Evolutionary conservation across 2,888 invertebrate genomes (phyloP).

Genomic region (Entomobrya multifasciata): DNA sequence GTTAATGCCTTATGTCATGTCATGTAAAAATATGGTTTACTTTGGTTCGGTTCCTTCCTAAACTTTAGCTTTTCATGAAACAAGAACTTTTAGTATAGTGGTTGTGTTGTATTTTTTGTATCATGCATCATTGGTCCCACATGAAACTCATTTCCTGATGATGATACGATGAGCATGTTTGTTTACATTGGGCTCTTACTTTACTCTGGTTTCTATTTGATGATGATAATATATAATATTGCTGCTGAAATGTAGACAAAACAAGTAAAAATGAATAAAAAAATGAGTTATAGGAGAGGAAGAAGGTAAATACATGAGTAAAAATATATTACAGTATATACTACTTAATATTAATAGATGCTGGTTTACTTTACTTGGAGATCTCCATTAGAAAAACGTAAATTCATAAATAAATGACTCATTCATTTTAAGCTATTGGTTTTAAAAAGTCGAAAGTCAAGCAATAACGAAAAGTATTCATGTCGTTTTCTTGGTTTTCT

Average conservation of each 20-base stretch:
- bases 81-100: too few species aligned
- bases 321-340: neutral
- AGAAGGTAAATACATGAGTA: too few species aligned
- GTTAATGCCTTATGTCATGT: neutral
- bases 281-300: too few species aligned
- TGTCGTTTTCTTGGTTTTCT: neutral
- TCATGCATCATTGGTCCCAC: constrained; percentile 49
- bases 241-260: neutral
- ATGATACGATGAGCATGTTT: constrained; percentile 28
- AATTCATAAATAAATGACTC: neutral
- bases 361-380: constrained; percentile 31
- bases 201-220: neutral
- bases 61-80: constrained; percentile 18
- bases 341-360: constrained; percentile 15
- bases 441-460: neutral
- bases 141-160: constrained; percentile 65
- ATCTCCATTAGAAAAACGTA: constrained; percentile 10
- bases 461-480: neutral
- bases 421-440: neutral
- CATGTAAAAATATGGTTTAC: neutral
- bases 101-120: neutral
- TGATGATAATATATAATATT: constrained; percentile 2
- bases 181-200: constrained; percentile 38
- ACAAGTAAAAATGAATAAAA: constrained; percentile 12
- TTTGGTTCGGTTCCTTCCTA: neutral